Evolutionary conservation across 2,888 invertebrate genomes (phyloP), one percentile per base, ranked within the genome.

Genomic region (Epistrophe grossulariae): DNA sequence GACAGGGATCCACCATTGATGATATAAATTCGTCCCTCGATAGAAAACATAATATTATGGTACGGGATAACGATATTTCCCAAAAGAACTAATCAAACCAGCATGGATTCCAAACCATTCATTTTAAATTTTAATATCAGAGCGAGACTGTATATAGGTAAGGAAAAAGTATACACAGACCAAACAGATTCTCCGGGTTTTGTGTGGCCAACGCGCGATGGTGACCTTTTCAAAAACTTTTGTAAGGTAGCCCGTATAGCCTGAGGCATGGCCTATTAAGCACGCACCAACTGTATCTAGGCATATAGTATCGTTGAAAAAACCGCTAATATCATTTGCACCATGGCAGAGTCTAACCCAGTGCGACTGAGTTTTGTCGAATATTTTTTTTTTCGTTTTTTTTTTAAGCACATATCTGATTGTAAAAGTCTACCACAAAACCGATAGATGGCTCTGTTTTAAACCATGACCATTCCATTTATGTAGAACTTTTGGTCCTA

Each of bases 241-340:
- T 19, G 19, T 19, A 68, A 66, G 50, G 50, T 50, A 5, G 35
- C 31, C 50, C 50, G 13, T 19, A 24, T 24, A 50, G 19, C 50
- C 13, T 9, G 19, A 68, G 31, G 19, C 7, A 38, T n/a, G 48
- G 19, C 28, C 35, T 50, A 19, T 38, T 50, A 19, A 50, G 15
- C 50, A 68, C 50, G 50, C 50, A 50, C 50, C 50, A 68, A 35
- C 35, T 68, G 50, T 50, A 19, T 68, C 24, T 15, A 24, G 24
- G 13, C 13, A 40, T 60, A 13, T 28, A 11, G 31, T 0, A 31
- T 31, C n/a, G 28, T 45, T 31, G 24, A 4, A 11, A 68, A 68
- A 50, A 35, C 68, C 35, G 35, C 68, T 68, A 68, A 50, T 68
- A 68, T 68, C 68, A 68, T 68, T 50, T 68, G 38, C 19, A 50